A percentile compares a stretch with the other conserved stretches of the same genome.
Conservation (phyloP, 2,797 vertebrate species). For the Bucorvus abyssinicus region DNA sequence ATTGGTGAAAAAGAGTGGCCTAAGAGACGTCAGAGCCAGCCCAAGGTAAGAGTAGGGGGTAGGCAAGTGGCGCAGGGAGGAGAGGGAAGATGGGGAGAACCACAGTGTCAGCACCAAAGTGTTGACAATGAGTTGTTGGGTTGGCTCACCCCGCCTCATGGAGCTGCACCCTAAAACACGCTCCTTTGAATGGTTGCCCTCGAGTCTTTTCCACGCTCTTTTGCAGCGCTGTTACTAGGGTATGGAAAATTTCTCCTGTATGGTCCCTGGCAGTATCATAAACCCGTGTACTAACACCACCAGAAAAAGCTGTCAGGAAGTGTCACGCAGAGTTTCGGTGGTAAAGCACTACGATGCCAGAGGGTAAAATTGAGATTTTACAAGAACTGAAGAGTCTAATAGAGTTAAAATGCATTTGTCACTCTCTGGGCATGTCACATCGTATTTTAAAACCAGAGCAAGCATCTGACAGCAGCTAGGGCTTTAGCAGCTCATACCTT, state of each 20-base stretch:
- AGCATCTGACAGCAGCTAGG: background rate
- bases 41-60: background rate
- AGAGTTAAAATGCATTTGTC: background rate
- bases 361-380: background rate
- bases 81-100: background rate
- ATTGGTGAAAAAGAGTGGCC: background rate
- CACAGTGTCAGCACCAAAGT: background rate
- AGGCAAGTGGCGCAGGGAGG: fast-evolving
- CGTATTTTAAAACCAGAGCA: background rate
- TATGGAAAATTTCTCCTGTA: background rate
- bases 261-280: background rate
- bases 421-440: background rate
- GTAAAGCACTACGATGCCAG: background rate
- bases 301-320: background rate
- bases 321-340: background rate
- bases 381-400: background rate
- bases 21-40: background rate
- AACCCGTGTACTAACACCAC: background rate
- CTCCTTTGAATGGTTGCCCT: background rate
- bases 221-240: background rate
- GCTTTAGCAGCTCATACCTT: background rate
- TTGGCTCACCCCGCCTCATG: background rate
- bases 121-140: background rate
- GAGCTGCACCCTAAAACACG: background rate
- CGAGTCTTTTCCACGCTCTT: background rate